Percentiles rank a stretch among this genome's conserved stretches.
phyloP scores from a whole-genome alignment of 2,113 vertebrate genomes.

The Tapirus terrestris region DNA sequence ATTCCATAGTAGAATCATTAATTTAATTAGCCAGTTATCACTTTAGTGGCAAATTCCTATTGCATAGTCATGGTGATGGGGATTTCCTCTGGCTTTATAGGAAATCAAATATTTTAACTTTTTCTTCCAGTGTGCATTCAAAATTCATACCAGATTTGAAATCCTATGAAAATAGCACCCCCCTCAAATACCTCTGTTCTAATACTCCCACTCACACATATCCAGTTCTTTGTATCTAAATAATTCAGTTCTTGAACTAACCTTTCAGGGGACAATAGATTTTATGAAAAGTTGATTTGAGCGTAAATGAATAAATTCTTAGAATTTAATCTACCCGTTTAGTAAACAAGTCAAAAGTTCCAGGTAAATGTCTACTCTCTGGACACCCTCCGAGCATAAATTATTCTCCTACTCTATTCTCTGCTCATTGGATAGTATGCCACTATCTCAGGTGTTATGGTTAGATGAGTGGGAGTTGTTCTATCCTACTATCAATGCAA shows the following conservation, averaged over 20 bases:
- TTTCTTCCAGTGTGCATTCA: conserved; percentile 7
- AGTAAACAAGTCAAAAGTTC: conserved; percentile 36
- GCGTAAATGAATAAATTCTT: background rate
- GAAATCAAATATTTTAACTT: background rate
- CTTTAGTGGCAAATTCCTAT: background rate
- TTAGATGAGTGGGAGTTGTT: background rate
- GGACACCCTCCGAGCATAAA: background rate
- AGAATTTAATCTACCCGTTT: background rate
- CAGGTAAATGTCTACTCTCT: background rate
- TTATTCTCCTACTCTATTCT: background rate
- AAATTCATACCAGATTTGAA: conserved; percentile 36
- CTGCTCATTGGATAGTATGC: background rate
- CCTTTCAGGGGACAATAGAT: background rate
- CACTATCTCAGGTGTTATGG: background rate
- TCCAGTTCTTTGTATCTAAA: background rate
- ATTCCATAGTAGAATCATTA: background rate
- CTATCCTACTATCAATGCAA: background rate
- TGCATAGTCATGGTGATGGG: background rate
- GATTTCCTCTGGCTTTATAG: conserved; percentile 4
- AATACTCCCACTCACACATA: background rate
- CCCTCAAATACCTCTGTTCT: background rate
- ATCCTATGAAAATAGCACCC: conserved; percentile 1
- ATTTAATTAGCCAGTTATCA: conserved; percentile 12
- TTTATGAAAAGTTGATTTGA: conserved; percentile 42
- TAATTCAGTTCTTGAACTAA: conserved; percentile 42